A percentile compares a stretch with the other conserved stretches of the same genome.
Conservation (phyloP, 2,888 invertebrate species). For the Plebejus melissa region DNA sequence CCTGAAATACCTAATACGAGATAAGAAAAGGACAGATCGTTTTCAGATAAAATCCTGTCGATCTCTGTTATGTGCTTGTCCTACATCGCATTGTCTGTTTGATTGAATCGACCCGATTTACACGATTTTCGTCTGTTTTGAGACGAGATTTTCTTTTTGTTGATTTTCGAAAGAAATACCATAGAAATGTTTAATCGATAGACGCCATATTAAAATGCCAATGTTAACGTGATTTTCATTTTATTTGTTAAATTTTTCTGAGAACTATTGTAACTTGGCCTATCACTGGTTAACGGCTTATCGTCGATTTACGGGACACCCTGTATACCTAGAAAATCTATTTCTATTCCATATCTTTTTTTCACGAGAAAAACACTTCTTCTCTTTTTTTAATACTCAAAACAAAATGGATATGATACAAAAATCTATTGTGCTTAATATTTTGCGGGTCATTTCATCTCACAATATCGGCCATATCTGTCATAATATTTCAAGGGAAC, state of each 20-base stretch:
- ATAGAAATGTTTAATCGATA: too few relatives aligned
- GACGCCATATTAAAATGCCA: too few relatives aligned
- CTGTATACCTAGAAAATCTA: too few relatives aligned
- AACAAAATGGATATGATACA: not conserved
- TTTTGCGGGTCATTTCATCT: constrained; percentile 9
- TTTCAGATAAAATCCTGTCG: constrained; percentile 2
- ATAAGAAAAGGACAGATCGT: not conserved
- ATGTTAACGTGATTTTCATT: too few relatives aligned
- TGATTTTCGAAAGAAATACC: not conserved
- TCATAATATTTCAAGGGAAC: constrained; percentile 19
- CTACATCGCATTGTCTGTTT: not conserved
- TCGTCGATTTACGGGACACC: too few relatives aligned
- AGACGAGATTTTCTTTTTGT: not conserved
- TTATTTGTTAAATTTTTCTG: too few relatives aligned
- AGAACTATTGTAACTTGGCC: too few relatives aligned
- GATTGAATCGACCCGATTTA: not conserved
- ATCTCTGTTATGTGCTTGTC: not conserved
- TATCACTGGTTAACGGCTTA: too few relatives aligned
- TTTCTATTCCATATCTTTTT: too few relatives aligned
- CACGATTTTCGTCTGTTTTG: not conserved
- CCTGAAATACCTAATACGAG: constrained; percentile 14
- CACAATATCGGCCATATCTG: constrained; percentile 15
- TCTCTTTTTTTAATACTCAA: not conserved
- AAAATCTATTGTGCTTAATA: not conserved
- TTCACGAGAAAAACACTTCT: not conserved